Base-by-base conservation (phyloP, 2,888 invertebrate genomes). In the Malthinus seriepunctatus region DNA sequence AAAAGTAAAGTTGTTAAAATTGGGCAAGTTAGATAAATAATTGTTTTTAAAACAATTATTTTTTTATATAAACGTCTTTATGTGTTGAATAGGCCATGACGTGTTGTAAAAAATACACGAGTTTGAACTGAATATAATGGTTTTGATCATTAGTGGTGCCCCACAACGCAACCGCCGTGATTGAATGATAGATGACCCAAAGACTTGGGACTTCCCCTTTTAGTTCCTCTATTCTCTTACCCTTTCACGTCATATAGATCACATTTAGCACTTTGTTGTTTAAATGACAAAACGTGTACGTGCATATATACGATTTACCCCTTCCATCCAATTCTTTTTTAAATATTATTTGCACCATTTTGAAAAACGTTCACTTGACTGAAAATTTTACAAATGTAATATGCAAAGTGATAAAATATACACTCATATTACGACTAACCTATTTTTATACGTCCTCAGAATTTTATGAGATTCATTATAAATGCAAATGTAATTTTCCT, bases 131-230 rank as follows among this genome's bases (percentile, higher is more conserved):
- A 63, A 62, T 66, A 68, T 69, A 69, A 69, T 69, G 69, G 69
- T 64, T 64, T 64, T 64, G 70, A 69, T 70, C 70, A 70, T 70
- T 70, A 70, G 68, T 60, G 70, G 66, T 64, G 65, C 63, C 66
- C 68, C 68, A 61, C 66, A 62, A 62, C 61, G 62, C 60, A 61
- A 62, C 56, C 60, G 62, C 64, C 64, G 66, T 71, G 71, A 71
- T 71, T 71, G 69, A 71, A 70, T 71, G 71, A 71, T 71, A 67
- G 71, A 71, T 71, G 70, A 70, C 69, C 67, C 53, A 60, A 23
- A 59, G 57, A 54, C 56, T 60, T 59, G 63, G 65, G 54, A 56
- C 58, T 62, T 62, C 60, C 63, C 60, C 62, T 65, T 65, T 63
- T 54, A 48, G 55, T 59, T 51, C 5, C 55, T 51, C 52, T 49